These are phyloP conservation scores for Bombus terrestris DNA, from an alignment of 1,140 invertebrate genomes.

Conservation along the genomic window DNA sequence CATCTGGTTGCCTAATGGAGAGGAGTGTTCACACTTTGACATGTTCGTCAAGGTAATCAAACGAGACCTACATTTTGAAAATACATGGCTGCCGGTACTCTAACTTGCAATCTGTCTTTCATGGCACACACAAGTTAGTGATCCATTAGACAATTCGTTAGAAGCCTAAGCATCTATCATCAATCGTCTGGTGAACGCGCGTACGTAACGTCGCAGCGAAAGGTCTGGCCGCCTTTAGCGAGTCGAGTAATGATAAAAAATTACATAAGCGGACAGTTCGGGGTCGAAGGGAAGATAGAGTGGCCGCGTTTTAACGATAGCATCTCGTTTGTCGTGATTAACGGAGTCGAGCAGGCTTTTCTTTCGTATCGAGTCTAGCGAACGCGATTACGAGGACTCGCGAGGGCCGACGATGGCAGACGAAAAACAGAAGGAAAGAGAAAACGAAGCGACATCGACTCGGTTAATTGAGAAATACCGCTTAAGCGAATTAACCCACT, in stretches of 20 bases:
- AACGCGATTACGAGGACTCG: background rate
- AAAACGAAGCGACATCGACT: slow-evolving; percentile 7
- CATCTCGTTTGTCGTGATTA: slow-evolving; percentile 22
- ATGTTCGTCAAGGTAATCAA: background rate
- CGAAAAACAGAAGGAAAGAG: background rate
- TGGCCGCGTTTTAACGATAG: slow-evolving; percentile 4
- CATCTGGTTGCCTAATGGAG: no score
- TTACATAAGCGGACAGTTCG: background rate
- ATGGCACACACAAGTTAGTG: background rate
- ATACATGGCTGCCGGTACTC: no score
- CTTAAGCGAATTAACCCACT: slow-evolving; percentile 53
- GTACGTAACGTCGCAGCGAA: background rate
- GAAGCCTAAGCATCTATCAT: background rate
- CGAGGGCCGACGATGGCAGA: background rate
- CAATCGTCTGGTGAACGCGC: background rate
- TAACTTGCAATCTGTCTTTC: background rate
- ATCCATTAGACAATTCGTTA: background rate
- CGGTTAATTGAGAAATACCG: slow-evolving; percentile 66
- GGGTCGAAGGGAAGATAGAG: background rate
- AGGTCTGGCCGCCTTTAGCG: background rate
- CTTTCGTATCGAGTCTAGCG: slow-evolving; percentile 25
- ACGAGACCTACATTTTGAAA: background rate
- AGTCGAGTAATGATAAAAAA: background rate
- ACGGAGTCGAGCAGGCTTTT: background rate
- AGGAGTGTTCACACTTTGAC: no score